Base-by-base conservation (phyloP, 2,888 invertebrate genomes). In the Cephus spinipes region DNA sequence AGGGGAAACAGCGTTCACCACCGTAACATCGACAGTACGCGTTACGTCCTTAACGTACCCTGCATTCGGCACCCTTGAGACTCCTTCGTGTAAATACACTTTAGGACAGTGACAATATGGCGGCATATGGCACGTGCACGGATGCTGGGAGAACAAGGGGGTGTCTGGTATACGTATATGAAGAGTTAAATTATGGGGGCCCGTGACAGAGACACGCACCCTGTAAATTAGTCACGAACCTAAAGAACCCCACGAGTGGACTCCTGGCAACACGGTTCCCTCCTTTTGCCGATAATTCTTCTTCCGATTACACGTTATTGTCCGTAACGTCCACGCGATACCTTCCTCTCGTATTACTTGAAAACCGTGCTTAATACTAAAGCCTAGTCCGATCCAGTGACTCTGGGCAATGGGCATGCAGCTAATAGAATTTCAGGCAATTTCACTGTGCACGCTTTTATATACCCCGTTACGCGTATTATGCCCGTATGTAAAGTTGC, bases 51-150 rank as follows among this genome's bases (percentile, higher is more conserved):
- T 55, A 9, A 23, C 23, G 6, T 55, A 9, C 23, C 23, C 23
- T 55, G 23, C 9, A 55, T 23, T 55, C 23, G 55, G 23, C 23
- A 55, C 55, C 55, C 55, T 55, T 23, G 55, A 55, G 9, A 55
- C 23, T 69, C 79, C 80, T 76, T 80, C 69, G 75, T 78, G 78
- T 79, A 83, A 83, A 83, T 79, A 83, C 73, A 77, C 77, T 75
- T 77, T 75, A 68, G 68, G 30, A 77, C 76, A 79, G 80, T 81
- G 78, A 83, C 83, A 83, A 81, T 83, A 73, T 74, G 36, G 31
- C 33, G 31, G 74, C n/a, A 74, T 55, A 23, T 1, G 31, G 33
- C n/a, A n/a, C 33, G 40, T 55, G 55, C 55, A 55, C 23, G 55
- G 23, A 55, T 55, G 55, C 55, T 55, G 55, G 9, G 23, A 55